These are phyloP conservation scores for Formica aserva DNA, from an alignment of 2,888 invertebrate species.

Conservation along the genomic window DNA sequence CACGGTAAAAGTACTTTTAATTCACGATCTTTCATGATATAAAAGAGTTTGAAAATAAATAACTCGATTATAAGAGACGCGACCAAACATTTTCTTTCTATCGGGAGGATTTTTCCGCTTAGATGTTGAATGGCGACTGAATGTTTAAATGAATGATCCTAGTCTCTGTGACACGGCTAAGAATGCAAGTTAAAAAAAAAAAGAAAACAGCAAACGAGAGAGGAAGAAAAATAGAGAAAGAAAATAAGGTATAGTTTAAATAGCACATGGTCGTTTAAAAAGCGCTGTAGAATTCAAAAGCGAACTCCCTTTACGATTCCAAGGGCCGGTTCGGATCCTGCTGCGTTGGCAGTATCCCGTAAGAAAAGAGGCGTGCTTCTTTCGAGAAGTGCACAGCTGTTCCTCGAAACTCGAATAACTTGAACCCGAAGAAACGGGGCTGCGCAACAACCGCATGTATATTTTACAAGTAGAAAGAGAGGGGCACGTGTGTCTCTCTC, in stretches of 20 bases:
- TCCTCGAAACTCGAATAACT: slow-evolving; percentile 78
- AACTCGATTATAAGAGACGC: neutral
- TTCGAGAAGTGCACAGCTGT: slow-evolving; percentile 75
- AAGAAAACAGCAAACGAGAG: neutral
- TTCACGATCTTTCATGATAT: neutral
- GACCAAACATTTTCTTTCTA: neutral
- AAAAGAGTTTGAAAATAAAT: neutral
- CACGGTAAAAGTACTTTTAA: neutral
- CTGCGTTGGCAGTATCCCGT: slow-evolving; percentile 58
- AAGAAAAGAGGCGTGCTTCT: slow-evolving; percentile 72
- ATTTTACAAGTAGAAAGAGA: slow-evolving; percentile 62
- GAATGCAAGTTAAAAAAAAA: neutral
- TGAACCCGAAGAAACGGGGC: slow-evolving; percentile 64
- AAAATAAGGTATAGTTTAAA: slow-evolving; percentile 2
- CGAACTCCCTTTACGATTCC: slow-evolving; percentile 50
- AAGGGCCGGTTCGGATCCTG: slow-evolving; percentile 55
- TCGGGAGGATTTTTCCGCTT: neutral
- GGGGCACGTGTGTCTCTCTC: neutral
- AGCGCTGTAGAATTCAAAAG: slow-evolving; percentile 52
- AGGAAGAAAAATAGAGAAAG: neutral
- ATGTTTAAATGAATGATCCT: neutral
- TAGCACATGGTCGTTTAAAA: slow-evolving; percentile 53
- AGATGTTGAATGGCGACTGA: neutral
- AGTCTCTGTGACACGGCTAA: neutral
- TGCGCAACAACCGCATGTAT: slow-evolving; percentile 54